phyloP scores from a whole-genome alignment of 2,113 vertebrate species.

The Bombycilla garrulus region DNA sequence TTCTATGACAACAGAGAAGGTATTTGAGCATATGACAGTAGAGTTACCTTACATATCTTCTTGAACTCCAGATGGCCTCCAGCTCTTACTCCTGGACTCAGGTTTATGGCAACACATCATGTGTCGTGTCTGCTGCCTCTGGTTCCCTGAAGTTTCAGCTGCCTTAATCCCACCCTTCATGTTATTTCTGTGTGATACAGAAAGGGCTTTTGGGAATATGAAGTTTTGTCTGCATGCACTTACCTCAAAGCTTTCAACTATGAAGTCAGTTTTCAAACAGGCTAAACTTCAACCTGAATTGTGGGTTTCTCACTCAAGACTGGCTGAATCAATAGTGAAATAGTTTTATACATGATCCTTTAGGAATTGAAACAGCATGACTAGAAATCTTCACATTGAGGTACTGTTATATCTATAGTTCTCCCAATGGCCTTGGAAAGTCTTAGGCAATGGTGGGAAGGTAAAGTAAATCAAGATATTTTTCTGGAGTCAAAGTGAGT shows the following conservation, averaged over 20 bases:
- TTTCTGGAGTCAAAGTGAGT: neutral
- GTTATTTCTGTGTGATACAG: neutral
- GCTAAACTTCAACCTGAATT: neutral
- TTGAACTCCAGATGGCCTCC: neutral
- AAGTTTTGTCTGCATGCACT: neutral
- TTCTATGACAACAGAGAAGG: neutral
- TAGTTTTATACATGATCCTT: neutral
- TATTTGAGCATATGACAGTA: neutral
- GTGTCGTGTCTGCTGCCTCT: fast-evolving
- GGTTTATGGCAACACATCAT: neutral
- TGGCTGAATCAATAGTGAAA: neutral
- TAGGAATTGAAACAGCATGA: neutral
- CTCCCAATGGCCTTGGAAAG: neutral
- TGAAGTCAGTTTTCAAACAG: neutral
- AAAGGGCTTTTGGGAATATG: neutral
- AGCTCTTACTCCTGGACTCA: neutral
- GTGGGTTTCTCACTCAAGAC: neutral
- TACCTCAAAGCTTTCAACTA: neutral
- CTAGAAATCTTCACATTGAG: neutral
- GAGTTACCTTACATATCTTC: neutral
- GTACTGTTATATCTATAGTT: neutral
- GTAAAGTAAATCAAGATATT: neutral
- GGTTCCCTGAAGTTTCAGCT: neutral
- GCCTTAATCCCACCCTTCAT: neutral
- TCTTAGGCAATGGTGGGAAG: neutral